Evolutionary conservation across 2,888 invertebrate genomes (phyloP), one percentile per base, ranked within the genome.

Genomic region (Pristionchus mayeri): DNA sequence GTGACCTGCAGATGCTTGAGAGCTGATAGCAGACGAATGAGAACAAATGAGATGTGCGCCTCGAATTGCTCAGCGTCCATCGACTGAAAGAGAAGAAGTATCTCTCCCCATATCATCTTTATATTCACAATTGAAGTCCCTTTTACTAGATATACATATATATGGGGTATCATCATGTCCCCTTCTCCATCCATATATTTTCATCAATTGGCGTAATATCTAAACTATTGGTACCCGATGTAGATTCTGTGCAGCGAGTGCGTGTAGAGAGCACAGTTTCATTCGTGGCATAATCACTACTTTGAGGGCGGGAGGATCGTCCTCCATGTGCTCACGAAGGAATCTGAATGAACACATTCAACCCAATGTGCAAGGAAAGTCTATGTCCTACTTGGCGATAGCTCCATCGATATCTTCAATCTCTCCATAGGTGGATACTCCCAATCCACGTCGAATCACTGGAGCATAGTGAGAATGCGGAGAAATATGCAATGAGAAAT

Each of bases 401-500:
- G 40, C 2, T 44, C 60, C 81, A n/a, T 81, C 81, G 34, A 60
- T 50, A 40, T 81, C 81, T 44, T 81, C 81, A 9, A 81, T 81
- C 44, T 81, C 81, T 11, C 54, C 79, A 9, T 60, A 44, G 2
- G 57, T 57, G 18, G 57, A 30, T 11, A 81, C 60, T 60, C 81
- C 81, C 44, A 81, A 44, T 60, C 81, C 81, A 2, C 60, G 2
- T 60, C 81, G 57, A 60, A 81, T 57, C 6, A 81, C 81, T 3
- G 81, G 81, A 9, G 81, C 81, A 44, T 81, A 81, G n/a, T 81
- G 81, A 60, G 81, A 81, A 44, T 81, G 81, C 57, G 81, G 81
- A 18, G 60, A 57, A 27, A 81, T 81, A 60, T 81, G 76, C n/a
- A n/a, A 67, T 11, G 24, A 9, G 48, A 48, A 11, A 11, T 16